Base-by-base conservation (phyloP, 1,140 invertebrate genomes). In the Drosophila nasuta region DNA sequence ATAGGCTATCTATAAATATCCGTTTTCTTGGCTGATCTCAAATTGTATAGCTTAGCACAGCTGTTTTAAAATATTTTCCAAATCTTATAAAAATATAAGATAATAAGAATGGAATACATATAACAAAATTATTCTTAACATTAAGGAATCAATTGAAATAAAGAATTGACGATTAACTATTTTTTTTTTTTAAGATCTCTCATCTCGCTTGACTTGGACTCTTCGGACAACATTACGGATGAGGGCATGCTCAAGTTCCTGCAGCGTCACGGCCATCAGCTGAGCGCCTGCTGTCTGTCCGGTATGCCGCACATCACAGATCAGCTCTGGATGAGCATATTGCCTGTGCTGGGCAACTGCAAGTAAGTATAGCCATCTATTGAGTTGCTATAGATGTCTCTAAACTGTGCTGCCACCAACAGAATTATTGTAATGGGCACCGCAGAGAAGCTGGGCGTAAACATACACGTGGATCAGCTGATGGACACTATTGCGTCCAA, bases 221-320 rank as follows among this genome's bases (percentile, higher is more conserved):
- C 97, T 64, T 99, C 98, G 0, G 98, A 99, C 91, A 99, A 98
- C 92, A 93, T 99, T 49, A 96, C 95, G 1, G 99, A 99, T 91
- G 98, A 98, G 86, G 96, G 95, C 5, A 94, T 99, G 20, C 96
- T 97, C 73, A 97, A 98, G 89, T 98, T 99, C 92, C 93, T 99
- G 28, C 97, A 96, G 48, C 95, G 96, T 48, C 95, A 98, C 93
- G 99, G 98, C 0, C 94, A 95, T 71, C 97, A 98, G 92, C 93
- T 99, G 8, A 95, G 95, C 91, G 99, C 97, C 0, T 94, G 99
- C 15, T 95, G 96, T 66, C 93, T 99, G 1, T 97, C 97, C 45
- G 99, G 99, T 33, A 99, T 99, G 96, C 96, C 98, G 1, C 98
- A 99, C 91, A 97, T 99, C 77, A 98, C 98, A 1, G 99, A 99